A percentile compares a stretch with the other conserved stretches of the same genome.
Conservation (phyloP, 2,797 vertebrate genomes). For the Sylvilagus floridanus region DNA sequence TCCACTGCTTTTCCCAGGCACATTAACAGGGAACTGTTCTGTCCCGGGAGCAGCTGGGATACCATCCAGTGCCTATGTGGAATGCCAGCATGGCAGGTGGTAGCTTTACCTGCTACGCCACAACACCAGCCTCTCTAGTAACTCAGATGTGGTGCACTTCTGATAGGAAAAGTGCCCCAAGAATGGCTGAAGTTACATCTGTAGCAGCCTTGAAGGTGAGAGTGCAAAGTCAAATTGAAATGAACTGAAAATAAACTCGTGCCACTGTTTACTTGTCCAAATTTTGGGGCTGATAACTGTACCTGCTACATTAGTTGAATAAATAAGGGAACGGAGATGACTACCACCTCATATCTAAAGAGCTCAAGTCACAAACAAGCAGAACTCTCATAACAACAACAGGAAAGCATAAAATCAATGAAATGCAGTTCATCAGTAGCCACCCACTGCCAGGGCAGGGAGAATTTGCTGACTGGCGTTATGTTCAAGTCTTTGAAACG, state of each 20-base stretch:
- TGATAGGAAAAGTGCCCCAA: not conserved
- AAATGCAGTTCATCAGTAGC: not conserved
- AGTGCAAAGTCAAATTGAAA: not conserved
- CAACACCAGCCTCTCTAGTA: not conserved
- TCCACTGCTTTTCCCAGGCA: no score
- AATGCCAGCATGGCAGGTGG: no score
- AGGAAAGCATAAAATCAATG: not conserved
- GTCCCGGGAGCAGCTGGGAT: no score
- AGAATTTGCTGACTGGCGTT: not conserved
- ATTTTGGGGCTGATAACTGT: not conserved
- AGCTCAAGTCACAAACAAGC: not conserved
- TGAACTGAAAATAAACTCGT: not conserved
- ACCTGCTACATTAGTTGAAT: not conserved
- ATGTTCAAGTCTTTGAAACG: not conserved
- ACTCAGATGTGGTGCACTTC: not conserved
- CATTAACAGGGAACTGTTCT: no score
- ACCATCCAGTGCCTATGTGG: no score
- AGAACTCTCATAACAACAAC: not conserved
- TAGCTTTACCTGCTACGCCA: no score
- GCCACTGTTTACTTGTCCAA: not conserved
- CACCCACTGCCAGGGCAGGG: not conserved
- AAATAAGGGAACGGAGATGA: not conserved
- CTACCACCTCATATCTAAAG: not conserved
- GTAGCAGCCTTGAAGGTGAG: not conserved
- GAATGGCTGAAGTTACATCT: not conserved